These are phyloP conservation scores for Girardinichthys multiradiatus DNA, from an alignment of 2,113 vertebrate genomes.

Conservation along the genomic window DNA sequence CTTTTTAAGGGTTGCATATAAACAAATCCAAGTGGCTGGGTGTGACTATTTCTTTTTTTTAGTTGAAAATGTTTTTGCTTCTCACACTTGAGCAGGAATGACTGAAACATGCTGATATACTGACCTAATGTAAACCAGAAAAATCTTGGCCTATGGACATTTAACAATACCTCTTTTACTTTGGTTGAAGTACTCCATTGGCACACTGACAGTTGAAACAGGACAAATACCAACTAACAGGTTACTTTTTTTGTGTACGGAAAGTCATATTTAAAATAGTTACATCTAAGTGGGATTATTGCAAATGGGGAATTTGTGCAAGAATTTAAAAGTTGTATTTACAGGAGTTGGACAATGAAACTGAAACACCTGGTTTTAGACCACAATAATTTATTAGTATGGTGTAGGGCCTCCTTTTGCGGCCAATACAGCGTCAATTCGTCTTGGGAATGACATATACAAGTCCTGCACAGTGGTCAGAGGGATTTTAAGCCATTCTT, in stretches of 20 bases:
- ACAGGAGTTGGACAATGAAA: no score
- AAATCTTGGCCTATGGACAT: not conserved
- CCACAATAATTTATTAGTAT: no score
- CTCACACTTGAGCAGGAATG: conserved; percentile 29
- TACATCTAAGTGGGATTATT: no score
- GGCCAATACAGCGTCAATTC: no score
- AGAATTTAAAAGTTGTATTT: no score
- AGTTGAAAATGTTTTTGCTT: conserved; percentile 34
- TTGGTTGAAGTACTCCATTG: not conserved
- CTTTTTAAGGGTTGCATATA: conserved; percentile 12
- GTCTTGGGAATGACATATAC: no score
- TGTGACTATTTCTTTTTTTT: conserved; percentile 25
- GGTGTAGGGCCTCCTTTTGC: no score
- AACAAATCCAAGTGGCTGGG: conserved; percentile 40
- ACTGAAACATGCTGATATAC: not conserved
- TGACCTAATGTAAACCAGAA: conserved; percentile 21
- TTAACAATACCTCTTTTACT: not conserved
- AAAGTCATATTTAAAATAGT: no score
- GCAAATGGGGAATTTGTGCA: no score
- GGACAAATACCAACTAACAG: not conserved
- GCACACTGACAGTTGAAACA: not conserved
- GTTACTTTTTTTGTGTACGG: not conserved
- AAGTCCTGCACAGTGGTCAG: no score
- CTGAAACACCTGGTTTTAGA: no score
- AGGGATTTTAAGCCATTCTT: no score